Percentiles rank a stretch among this genome's conserved stretches.
These are phyloP conservation scores for Malacoctenus gilli DNA, from an alignment of 2,797 vertebrate genomes.

Conservation along the genomic window DNA sequence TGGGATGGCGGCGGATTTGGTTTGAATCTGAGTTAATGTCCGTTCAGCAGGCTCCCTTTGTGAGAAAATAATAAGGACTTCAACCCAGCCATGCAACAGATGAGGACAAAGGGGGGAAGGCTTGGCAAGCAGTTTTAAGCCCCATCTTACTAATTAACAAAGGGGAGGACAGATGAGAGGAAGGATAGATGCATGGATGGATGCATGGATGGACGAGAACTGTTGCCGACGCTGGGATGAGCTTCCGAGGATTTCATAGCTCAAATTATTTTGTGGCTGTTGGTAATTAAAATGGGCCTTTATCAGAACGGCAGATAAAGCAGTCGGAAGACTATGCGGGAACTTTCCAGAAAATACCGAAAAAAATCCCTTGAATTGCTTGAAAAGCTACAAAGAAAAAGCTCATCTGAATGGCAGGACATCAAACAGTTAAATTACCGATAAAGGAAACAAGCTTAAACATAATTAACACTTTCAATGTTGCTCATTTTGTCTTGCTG, in stretches of 20 bases:
- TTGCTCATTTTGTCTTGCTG: conserved; percentile 13
- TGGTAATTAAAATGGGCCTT: conserved; percentile 27
- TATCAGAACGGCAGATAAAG: conserved; percentile 27
- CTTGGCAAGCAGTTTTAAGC: conserved; percentile 63
- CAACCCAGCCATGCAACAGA: conserved; percentile 66
- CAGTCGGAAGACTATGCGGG: background rate
- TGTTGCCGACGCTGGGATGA: conserved; percentile 31
- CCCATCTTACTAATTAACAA: conserved; percentile 65
- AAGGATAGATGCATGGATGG: conserved; percentile 50
- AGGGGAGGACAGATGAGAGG: conserved; percentile 51
- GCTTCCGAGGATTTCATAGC: conserved; percentile 37
- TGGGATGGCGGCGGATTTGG: conserved; percentile 71
- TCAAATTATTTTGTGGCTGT: conserved; percentile 26
- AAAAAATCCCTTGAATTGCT: conserved; percentile 7
- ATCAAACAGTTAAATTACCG: background rate
- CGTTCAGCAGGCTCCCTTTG: conserved; percentile 63
- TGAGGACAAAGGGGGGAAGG: conserved; percentile 64
- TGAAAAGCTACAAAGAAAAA: conserved; percentile 8
- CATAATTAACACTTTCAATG: conserved; percentile 6
- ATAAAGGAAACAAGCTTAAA: conserved; percentile 3
- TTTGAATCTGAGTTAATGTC: conserved; percentile 69
- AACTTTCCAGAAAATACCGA: conserved; percentile 20
- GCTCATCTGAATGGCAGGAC: background rate
- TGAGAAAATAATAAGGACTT: conserved; percentile 74
- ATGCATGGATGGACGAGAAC: conserved; percentile 30